phyloP scores from a whole-genome alignment of 2,888 invertebrate species.

The Dasysyrphus tricinctus region DNA sequence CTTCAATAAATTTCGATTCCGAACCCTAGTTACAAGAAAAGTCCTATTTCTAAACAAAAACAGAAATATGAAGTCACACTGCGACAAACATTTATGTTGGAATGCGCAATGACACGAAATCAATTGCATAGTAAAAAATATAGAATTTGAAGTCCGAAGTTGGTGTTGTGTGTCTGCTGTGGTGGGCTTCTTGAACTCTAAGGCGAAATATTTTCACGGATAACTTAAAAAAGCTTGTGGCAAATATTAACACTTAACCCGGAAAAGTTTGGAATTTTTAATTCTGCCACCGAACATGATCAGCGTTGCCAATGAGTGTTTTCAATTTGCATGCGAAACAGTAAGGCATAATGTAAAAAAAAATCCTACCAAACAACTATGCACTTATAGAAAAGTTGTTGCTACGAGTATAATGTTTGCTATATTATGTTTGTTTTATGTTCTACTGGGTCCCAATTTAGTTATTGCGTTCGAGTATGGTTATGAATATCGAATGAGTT shows the following conservation, averaged over 20 bases:
- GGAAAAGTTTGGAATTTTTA: conserved; percentile 60
- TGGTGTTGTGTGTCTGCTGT: neutral
- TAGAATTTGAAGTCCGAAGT: neutral
- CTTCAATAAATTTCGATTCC: neutral
- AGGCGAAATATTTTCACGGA: conserved; percentile 47
- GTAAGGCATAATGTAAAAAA: neutral
- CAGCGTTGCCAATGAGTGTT: conserved; percentile 45
- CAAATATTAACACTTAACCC: conserved; percentile 53
- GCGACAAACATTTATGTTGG: neutral
- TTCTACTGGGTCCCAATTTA: conserved; percentile 61
- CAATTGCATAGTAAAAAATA: conserved; percentile 20
- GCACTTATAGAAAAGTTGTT: neutral
- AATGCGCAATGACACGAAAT: neutral
- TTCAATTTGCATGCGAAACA: conserved; percentile 38
- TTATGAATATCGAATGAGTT: conserved; percentile 56
- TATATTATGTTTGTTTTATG: conserved; percentile 20
- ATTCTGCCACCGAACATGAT: conserved; percentile 54
- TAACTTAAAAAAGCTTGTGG: conserved; percentile 24
- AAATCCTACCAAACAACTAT: neutral
- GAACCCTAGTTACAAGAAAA: neutral
- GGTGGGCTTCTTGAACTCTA: conserved; percentile 6
- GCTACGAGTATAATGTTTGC: neutral
- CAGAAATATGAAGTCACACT: neutral
- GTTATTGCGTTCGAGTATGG: conserved; percentile 63
- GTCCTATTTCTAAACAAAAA: neutral